Base-by-base conservation (phyloP, 2,113 vertebrate species). In the Boleophthalmus pectinirostris region DNA sequence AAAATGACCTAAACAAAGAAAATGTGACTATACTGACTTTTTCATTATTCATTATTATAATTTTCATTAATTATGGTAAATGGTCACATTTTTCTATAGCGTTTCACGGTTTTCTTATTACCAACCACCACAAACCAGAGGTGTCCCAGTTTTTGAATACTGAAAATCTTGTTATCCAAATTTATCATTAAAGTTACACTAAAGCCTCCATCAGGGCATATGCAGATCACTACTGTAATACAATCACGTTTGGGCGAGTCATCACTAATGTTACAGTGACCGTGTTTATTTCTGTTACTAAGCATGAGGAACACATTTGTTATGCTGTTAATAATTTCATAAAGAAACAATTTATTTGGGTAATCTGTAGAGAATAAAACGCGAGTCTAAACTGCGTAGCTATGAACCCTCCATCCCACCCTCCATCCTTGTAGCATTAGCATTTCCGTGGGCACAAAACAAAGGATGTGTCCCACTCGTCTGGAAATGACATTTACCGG, bases 391-490 rank as follows among this genome's bases (percentile, higher is more conserved):
- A 43, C 10, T 64, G 61, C 61, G 61, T 43, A 64, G 18, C 61
- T 64, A 14, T 21, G 2, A 5, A 43, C 29, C 12, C 38, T 5
- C 23, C n/a, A 57, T 23, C 54, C 54, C 21, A 23, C 3, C 1
- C 33, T 66, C 0, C 47, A 70, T 46, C 11, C 45, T 21, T 25
- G 3, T 72, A 72, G 76, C 79, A 56, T 79, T 74, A 79, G 79
- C 79, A 71, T 21, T 9, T 58, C 3, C 14, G 63, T 1, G 13
- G 71, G 11, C 16, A 24, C 38, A 38, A 64, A 64, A 29, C 57
- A 66, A 33, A 47, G 70, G 29, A 16, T 23, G 63, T 74, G 35
- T 58, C n/a, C 15, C 24, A 12, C 20, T 38, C 25, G 8, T 21
- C 35, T 20, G 5, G n/a, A 3, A 18, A 43, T n/a, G 61, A n/a